Conservation (phyloP, 2,113 vertebrate genomes). For the Oncorhynchus keta region DNA sequence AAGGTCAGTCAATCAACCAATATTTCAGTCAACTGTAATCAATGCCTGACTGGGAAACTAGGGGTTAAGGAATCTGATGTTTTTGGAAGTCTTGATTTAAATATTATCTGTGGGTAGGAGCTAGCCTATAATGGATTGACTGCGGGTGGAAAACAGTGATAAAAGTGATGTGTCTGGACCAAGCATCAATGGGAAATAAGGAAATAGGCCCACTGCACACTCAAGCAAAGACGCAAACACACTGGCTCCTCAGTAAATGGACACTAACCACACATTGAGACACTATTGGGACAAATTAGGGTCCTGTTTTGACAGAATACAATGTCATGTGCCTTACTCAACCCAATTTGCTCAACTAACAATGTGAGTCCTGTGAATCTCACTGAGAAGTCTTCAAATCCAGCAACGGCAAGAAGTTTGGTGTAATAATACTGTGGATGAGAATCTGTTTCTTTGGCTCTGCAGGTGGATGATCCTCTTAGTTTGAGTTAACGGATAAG, state of each 20-base stretch:
- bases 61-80: background rate
- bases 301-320: background rate
- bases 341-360: too few relatives aligned
- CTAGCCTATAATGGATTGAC: background rate
- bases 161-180: background rate
- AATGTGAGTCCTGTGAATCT: too few relatives aligned
- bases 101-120: background rate
- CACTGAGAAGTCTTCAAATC: too few relatives aligned
- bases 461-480: too few relatives aligned
- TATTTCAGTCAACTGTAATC: slow-evolving; percentile 6
- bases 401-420: too few relatives aligned
- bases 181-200: background rate
- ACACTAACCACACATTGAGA: background rate
- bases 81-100: background rate
- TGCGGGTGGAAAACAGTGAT: background rate
- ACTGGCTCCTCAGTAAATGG: background rate
- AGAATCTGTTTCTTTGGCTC: too few relatives aligned
- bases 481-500: background rate
- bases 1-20: slow-evolving; percentile 5
- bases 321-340: background rate
- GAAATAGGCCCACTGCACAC: background rate
- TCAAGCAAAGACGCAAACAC: background rate
- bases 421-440: too few relatives aligned
- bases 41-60: background rate
- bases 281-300: background rate